Percentiles rank a stretch among this genome's conserved stretches.
Evolutionary conservation across 2,797 vertebrate genomes (phyloP).

Genomic region (Semotilus atromaculatus): DNA sequence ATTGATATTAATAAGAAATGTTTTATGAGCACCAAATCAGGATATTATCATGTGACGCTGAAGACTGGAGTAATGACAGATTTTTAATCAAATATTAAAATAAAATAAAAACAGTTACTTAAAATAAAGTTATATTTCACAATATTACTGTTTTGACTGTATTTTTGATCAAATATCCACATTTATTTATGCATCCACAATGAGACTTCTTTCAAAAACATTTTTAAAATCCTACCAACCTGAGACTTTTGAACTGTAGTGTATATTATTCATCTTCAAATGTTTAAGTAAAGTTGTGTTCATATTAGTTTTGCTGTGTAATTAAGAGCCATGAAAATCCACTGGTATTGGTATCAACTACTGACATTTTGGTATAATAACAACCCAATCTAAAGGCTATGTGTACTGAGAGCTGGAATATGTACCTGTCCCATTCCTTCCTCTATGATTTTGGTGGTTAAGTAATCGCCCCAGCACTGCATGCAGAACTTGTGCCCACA

Average conservation of each 20-base stretch:
- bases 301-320: neutral
- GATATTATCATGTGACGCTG: neutral
- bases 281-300: neutral
- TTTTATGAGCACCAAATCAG: neutral
- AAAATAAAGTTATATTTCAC: neutral
- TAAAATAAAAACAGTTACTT: neutral
- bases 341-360: neutral
- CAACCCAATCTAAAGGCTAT: neutral
- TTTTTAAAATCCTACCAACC: neutral
- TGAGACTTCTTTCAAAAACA: neutral
- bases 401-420: neutral
- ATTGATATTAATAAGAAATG: neutral
- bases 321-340: neutral
- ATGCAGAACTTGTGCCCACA: slow-evolving; percentile 99
- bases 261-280: neutral
- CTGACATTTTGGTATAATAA: neutral
- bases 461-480: slow-evolving; percentile 99
- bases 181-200: neutral
- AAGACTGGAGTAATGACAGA: neutral
- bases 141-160: neutral
- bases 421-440: slow-evolving; percentile 99
- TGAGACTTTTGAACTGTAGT: neutral
- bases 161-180: neutral
- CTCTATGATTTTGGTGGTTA: slow-evolving; percentile 99
- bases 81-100: neutral